Conservation (phyloP, 1,140 invertebrate genomes). For the Drosophila nannoptera region DNA sequence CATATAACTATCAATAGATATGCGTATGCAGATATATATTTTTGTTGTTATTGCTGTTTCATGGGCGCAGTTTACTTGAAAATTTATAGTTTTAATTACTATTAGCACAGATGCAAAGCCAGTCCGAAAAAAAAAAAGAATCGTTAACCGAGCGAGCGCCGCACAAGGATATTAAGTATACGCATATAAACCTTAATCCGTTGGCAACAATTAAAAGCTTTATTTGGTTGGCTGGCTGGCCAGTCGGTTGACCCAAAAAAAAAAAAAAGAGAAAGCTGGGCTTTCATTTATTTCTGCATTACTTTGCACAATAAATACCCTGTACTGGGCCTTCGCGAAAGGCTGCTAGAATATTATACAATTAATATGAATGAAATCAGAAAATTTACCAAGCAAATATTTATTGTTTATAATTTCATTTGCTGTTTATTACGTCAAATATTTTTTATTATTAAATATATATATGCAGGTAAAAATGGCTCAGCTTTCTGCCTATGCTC, state of each 20-base stretch:
- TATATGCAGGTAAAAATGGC: neutral
- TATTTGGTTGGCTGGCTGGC: constrained; percentile 43
- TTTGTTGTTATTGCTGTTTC: constrained; percentile 45
- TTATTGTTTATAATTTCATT: no score
- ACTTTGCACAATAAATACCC: constrained; percentile 14
- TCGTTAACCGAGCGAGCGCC: constrained; percentile 12
- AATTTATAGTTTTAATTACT: constrained; percentile 64
- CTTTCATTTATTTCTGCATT: neutral
- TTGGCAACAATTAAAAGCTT: constrained; percentile 71
- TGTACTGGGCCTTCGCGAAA: neutral
- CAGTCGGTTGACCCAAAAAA: constrained; percentile 30
- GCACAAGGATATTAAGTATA: constrained; percentile 60
- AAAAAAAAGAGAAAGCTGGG: constrained; percentile 23
- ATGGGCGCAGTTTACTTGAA: constrained; percentile 45
- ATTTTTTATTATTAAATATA: no score
- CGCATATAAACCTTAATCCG: constrained; percentile 68
- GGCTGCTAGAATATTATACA: no score
- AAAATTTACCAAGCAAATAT: no score
- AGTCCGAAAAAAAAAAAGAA: neutral
- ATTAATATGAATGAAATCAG: no score
- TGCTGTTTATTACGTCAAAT: no score
- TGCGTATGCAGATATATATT: constrained; percentile 28
- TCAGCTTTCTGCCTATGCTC: neutral
- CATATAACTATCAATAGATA: no score
- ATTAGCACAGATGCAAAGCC: constrained; percentile 38